A percentile compares a stretch with the other conserved stretches of the same genome.
These are phyloP conservation scores for Cuculus canorus DNA, from an alignment of 2,797 vertebrate genomes.

Conservation along the genomic window DNA sequence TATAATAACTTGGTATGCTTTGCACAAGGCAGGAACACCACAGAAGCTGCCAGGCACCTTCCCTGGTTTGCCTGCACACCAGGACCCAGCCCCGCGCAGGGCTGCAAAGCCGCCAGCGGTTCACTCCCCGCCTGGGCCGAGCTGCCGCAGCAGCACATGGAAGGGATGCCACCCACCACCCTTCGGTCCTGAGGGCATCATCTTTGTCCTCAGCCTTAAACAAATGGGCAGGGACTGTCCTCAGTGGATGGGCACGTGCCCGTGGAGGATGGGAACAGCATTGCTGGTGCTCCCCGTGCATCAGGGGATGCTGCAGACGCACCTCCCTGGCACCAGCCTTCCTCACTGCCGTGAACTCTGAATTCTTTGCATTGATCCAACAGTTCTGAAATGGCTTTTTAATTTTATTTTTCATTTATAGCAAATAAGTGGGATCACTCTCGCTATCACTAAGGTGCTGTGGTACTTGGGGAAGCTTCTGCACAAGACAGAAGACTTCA, in stretches of 20 bases:
- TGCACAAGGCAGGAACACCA: background rate
- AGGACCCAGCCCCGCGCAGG: background rate
- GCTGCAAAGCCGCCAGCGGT: background rate
- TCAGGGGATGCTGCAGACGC: background rate
- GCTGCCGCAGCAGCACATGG: background rate
- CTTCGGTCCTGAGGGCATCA: fast-evolving
- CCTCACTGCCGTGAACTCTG: background rate
- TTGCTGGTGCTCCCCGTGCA: fast-evolving
- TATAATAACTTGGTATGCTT: background rate
- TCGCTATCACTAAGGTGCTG: background rate
- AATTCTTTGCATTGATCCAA: fast-evolving
- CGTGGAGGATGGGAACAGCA: fast-evolving
- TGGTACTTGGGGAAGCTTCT: background rate
- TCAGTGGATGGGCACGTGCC: background rate
- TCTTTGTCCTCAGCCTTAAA: background rate
- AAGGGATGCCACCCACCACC: background rate
- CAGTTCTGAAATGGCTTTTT: background rate
- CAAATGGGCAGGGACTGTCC: fast-evolving
- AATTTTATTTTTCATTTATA: background rate
- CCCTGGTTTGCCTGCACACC: fast-evolving
- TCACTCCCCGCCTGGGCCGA: background rate
- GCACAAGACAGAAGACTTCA: background rate
- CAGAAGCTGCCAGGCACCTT: background rate
- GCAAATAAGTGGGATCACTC: background rate
- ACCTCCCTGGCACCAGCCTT: background rate